Base-by-base conservation (phyloP, 1,140 invertebrate species). In the Adoxophyes honmai region DNA sequence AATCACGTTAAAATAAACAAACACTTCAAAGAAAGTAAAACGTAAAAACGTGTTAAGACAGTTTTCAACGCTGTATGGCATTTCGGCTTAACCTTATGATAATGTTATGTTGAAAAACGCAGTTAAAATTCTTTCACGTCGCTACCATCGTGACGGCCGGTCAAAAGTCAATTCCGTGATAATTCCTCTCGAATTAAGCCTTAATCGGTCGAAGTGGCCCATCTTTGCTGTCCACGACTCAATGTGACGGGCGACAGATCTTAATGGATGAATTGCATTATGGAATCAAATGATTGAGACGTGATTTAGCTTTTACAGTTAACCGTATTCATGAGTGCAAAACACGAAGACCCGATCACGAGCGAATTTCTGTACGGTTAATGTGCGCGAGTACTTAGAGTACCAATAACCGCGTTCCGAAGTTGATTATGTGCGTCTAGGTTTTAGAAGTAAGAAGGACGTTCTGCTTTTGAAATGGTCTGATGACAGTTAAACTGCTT, bases 191-290 rank as follows among this genome's bases (percentile, higher is more conserved):
- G 5, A 16, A 16, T 42, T 21, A 42, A 42, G 39, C 7, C 39
- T 42, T 42, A 42, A 42, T 42, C 39, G 39, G 39, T 18, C 16
- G 15, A 11, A 42, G 37, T 39, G 14, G 37, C 11, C 14, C 1
- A 15, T 5, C 9, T 42, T 10, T 4, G 10, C 36, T 13, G 36
- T 38, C 36, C 36, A 11, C 36, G 36, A 13, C 21, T 28, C 62
- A 52, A 44, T 60, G 60, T 63, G 57, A 67, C 53, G 35, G 21
- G 57, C 62, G 65, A 62, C 62, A 48, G 44, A 37, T 44, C 33
- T 39, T 69, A 57, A 59, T 59, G 59, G 53, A 69, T 68, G 68
- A 73, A 60, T 76, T 73, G 70, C 68, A 68, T 57, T 68, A 68
- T 62, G 52, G 13, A 48, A 42, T 42, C n/a, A 57, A 73, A 68